A percentile compares a stretch with the other conserved stretches of the same genome.
Conservation (phyloP, 2,888 invertebrate species). For the Drosophila crucigera region DNA sequence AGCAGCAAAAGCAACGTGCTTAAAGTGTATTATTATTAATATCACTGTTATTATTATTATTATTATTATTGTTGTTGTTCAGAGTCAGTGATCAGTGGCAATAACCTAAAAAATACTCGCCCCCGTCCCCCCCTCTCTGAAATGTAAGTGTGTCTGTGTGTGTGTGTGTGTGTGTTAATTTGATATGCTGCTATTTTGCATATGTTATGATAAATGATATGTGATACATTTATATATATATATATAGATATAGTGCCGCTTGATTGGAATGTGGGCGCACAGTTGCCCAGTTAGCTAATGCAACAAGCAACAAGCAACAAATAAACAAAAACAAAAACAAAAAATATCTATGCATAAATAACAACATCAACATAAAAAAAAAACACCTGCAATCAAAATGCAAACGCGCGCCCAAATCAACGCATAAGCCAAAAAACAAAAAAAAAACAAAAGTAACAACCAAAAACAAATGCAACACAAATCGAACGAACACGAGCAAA, state of each 20-base stretch:
- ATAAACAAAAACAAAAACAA: slow-evolving; percentile 36
- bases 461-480: slow-evolving; percentile 43
- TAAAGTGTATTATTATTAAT: slow-evolving; percentile 34
- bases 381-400: slow-evolving; percentile 61
- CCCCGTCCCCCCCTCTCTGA: not conserved
- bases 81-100: slow-evolving; percentile 59
- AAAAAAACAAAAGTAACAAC: slow-evolving; percentile 19
- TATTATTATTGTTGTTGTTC: slow-evolving; percentile 34
- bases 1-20: slow-evolving; percentile 22
- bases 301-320: slow-evolving; percentile 44
- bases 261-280: slow-evolving; percentile 69
- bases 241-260: slow-evolving; percentile 53
- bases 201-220: slow-evolving; percentile 63
- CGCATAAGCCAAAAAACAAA: slow-evolving; percentile 2
- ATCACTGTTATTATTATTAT: not conserved
- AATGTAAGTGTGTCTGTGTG: slow-evolving; percentile 33
- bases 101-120: slow-evolving; percentile 29
- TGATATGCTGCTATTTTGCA: slow-evolving; percentile 64
- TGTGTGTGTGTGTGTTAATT: slow-evolving; percentile 54
- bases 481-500: slow-evolving; percentile 55
- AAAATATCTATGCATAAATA: slow-evolving; percentile 25
- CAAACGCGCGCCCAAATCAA: slow-evolving; percentile 53
- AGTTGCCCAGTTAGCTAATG: slow-evolving; percentile 50
- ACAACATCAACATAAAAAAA: slow-evolving; percentile 27
- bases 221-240: slow-evolving; percentile 28